phyloP scores from a whole-genome alignment of 2,113 vertebrate genomes.

The Illadopsis cleaveri region DNA sequence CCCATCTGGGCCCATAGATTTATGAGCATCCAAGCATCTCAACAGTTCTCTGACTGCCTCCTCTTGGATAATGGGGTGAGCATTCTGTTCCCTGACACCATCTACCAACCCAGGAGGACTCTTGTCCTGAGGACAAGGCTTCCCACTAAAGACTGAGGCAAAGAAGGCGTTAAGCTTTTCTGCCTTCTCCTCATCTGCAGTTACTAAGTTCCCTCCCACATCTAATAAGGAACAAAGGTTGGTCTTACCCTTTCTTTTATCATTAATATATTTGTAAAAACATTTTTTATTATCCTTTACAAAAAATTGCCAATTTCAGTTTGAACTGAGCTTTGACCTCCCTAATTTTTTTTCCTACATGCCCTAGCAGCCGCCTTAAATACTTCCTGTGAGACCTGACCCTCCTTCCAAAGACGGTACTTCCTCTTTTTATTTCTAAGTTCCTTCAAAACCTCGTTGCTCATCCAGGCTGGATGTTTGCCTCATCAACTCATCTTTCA shows the following conservation, averaged over 20 bases:
- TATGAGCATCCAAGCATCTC: background rate
- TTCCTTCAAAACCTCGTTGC: background rate
- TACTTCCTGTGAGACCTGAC: background rate
- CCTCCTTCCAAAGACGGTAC: background rate
- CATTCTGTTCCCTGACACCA: background rate
- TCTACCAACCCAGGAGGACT: background rate
- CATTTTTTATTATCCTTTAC: background rate
- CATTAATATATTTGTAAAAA: background rate
- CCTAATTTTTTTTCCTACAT: background rate
- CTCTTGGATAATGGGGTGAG: background rate
- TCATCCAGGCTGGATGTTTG: background rate
- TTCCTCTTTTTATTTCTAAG: background rate
- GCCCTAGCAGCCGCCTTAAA: background rate
- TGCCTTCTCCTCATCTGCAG: background rate
- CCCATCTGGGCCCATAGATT: background rate
- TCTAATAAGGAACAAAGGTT: background rate
- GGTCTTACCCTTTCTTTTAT: background rate
- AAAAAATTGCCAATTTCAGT: background rate
- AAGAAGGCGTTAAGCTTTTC: background rate
- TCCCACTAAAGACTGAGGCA: background rate
- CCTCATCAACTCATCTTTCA: background rate
- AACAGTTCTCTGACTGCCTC: background rate
- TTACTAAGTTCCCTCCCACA: background rate
- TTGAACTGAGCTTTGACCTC: background rate
- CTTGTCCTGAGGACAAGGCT: background rate